These are phyloP conservation scores for Callitettix versicolor DNA, from an alignment of 1,140 invertebrate genomes.

Conservation along the genomic window DNA sequence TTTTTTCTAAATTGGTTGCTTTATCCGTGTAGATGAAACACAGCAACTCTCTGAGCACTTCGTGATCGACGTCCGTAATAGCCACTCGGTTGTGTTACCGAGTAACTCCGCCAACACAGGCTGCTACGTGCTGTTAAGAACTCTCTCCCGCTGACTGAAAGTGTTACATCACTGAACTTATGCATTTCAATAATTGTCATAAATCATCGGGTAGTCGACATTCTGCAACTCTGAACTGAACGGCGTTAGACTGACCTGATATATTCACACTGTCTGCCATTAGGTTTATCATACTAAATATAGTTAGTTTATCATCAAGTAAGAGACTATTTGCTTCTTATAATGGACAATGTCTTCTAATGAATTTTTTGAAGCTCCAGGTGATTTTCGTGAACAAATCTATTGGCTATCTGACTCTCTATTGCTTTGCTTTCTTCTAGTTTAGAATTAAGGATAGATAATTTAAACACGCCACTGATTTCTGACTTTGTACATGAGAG, in stretches of 20 bases:
- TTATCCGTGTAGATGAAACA: slow-evolving; percentile 97
- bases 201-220: slow-evolving; percentile 90
- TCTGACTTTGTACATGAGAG: slow-evolving; percentile 98
- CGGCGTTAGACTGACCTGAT: slow-evolving; percentile 85
- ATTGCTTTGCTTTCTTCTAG: slow-evolving; percentile 99
- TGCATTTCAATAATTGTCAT: slow-evolving; percentile 84
- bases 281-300: slow-evolving; percentile 96
- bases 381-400: slow-evolving; percentile 99
- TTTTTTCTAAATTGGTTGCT: slow-evolving; percentile 89
- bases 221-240: slow-evolving; percentile 96
- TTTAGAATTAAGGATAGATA: slow-evolving; percentile 99
- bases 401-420: slow-evolving; percentile 86
- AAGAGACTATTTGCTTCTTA: slow-evolving; percentile 96
- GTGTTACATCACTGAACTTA: slow-evolving; percentile 91
- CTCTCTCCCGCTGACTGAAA: slow-evolving; percentile 82
- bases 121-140: slow-evolving; percentile 84
- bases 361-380: slow-evolving; percentile 99
- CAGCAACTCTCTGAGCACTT: slow-evolving; percentile 93
- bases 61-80: slow-evolving; percentile 94
- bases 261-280: slow-evolving; percentile 97
- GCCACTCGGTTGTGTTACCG: slow-evolving; percentile 91
- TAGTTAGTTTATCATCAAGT: slow-evolving; percentile 96
- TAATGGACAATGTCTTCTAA: slow-evolving; percentile 91
- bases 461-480: slow-evolving; percentile 99
- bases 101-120: slow-evolving; percentile 98